phyloP scores from a whole-genome alignment of 1,140 invertebrate genomes.

The Arctopsyche grandis region DNA sequence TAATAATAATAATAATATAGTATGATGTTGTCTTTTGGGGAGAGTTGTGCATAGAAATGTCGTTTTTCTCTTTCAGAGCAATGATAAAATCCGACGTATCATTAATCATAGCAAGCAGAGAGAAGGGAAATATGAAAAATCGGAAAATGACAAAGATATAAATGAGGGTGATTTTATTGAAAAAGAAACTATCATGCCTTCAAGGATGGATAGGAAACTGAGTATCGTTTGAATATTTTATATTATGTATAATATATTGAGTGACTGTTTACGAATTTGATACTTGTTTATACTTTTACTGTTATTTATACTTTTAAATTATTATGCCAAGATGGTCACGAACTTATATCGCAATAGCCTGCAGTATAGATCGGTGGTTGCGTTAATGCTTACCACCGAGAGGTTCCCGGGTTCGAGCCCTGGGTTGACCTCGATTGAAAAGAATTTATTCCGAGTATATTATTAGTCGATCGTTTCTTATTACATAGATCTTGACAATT shows the following conservation, averaged over 20 bases:
- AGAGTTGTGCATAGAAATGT: background rate
- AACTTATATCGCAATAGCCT: too few relatives aligned
- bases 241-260: background rate
- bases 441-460: too few relatives aligned
- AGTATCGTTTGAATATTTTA: background rate
- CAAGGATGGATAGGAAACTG: background rate
- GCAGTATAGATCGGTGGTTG: too few relatives aligned
- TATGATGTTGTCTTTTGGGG: background rate
- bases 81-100: background rate
- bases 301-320: too few relatives aligned
- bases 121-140: conserved; percentile 21
- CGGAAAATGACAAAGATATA: conserved; percentile 26
- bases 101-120: conserved; percentile 23
- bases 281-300: too few relatives aligned
- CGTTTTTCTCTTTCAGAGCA: background rate
- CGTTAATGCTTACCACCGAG: too few relatives aligned
- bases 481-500: too few relatives aligned
- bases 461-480: too few relatives aligned
- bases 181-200: background rate
- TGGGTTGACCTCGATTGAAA: too few relatives aligned
- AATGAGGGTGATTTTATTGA: conserved; percentile 22
- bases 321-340: too few relatives aligned
- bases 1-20: conserved; percentile 12
- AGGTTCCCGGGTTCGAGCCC: too few relatives aligned
- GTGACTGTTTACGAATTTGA: too few relatives aligned